Evolutionary conservation across 2,797 vertebrate species (phyloP).

Genomic region (Arctocebus calabarensis): DNA sequence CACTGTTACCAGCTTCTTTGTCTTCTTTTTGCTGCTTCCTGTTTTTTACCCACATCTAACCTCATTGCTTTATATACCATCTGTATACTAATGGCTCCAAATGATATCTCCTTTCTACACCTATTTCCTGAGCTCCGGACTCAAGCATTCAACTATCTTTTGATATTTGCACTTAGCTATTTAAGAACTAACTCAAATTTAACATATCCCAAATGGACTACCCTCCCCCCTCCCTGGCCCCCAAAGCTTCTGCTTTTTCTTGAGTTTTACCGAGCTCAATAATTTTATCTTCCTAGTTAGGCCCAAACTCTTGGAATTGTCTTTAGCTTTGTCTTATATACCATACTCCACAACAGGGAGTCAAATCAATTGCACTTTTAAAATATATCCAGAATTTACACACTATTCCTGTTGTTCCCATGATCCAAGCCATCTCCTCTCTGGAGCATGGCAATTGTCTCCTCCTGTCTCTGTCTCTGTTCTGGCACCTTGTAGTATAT

Average conservation of each 20-base stretch:
- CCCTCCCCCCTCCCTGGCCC: rapidly evolving
- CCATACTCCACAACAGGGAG: not conserved
- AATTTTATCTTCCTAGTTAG: not conserved
- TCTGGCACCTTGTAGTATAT: not conserved
- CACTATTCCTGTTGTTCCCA: not conserved
- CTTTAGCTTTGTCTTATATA: not conserved
- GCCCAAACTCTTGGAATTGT: not conserved
- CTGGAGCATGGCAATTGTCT: not conserved
- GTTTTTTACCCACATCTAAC: not conserved
- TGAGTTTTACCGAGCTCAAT: not conserved
- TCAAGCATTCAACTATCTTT: not conserved
- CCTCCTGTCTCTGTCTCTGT: not conserved
- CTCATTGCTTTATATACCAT: not conserved
- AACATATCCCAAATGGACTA: not conserved
- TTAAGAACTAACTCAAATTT: not conserved
- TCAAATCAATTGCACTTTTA: not conserved
- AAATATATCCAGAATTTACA: not conserved
- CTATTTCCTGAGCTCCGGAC: not conserved
- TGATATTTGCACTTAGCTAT: not conserved
- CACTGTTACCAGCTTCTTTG: not conserved
- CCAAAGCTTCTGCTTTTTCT: not conserved
- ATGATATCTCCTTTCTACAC: not conserved
- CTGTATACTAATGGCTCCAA: not conserved
- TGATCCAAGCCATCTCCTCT: not conserved
- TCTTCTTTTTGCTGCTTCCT: not conserved